Percentiles rank a stretch among this genome's conserved stretches.
Conservation (phyloP, 1,140 invertebrate genomes). For the Drosophila persimilis region DNA sequence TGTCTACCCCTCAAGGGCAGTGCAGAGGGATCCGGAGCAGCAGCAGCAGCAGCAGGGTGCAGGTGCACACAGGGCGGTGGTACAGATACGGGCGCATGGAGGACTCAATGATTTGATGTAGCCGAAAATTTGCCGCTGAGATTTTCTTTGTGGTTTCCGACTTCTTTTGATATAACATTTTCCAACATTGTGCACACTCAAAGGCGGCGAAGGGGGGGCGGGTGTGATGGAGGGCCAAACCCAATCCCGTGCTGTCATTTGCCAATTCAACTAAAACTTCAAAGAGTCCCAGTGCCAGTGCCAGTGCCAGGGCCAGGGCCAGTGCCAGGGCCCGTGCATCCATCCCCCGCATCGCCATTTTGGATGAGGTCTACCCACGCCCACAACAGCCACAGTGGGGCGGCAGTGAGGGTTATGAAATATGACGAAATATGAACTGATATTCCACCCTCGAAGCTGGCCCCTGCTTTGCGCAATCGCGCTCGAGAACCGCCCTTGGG, state of each 20-base stretch:
- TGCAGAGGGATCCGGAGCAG: too few relatives aligned
- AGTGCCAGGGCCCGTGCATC: not conserved
- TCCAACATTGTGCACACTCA: conserved; percentile 38
- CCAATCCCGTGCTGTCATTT: conserved; percentile 37
- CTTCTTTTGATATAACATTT: conserved; percentile 76
- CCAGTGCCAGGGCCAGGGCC: too few relatives aligned
- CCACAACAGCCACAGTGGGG: conserved; percentile 27
- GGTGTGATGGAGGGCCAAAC: not conserved
- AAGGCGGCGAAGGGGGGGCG: conserved; percentile 1
- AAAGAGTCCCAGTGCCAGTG: conserved; percentile 26
- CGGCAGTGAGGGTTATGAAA: conserved; percentile 60
- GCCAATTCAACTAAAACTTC: conserved; percentile 60
- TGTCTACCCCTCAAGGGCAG: conserved; percentile 32
- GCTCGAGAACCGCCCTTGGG: not conserved
- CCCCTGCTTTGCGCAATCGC: conserved; percentile 58
- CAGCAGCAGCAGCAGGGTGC: conserved; percentile 8
- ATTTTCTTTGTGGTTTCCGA: conserved; percentile 79
- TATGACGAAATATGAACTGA: conserved; percentile 74
- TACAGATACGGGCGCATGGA: conserved; percentile 52
- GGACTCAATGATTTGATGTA: conserved; percentile 61
- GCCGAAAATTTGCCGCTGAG: conserved; percentile 65
- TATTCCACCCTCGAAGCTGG: conserved; percentile 52
- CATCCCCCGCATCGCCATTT: conserved; percentile 54
- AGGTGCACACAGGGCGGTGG: conserved; percentile 58
- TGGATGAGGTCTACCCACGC: conserved; percentile 33